Conservation (phyloP, 2,888 invertebrate species). For the Blastobasis lacticolella region DNA sequence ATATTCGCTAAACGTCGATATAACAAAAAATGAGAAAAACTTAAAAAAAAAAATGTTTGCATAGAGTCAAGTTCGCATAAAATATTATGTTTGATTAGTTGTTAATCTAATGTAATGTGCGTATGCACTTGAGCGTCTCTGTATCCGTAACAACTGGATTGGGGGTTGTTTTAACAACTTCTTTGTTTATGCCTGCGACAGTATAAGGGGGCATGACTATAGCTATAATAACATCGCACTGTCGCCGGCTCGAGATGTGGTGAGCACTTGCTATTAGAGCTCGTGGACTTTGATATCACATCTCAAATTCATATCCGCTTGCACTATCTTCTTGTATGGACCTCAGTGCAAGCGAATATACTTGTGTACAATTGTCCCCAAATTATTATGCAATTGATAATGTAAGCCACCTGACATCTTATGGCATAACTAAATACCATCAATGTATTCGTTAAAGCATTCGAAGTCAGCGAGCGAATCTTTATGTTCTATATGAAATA, state of each 20-base stretch:
- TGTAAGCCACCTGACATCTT: conserved; percentile 38
- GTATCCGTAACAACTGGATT: conserved; percentile 48
- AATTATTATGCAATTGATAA: conserved; percentile 19
- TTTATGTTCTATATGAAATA: conserved; percentile 24
- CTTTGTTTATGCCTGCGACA: conserved; percentile 16
- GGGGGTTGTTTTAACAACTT: conserved; percentile 27
- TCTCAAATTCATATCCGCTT: conserved; percentile 16
- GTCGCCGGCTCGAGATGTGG: conserved; percentile 30
- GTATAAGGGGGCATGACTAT: conserved; percentile 34
- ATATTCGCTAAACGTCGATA: conserved; percentile 57
- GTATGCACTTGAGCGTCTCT: conserved; percentile 51
- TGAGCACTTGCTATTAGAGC: neutral
- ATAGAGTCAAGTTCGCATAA: conserved; percentile 59
- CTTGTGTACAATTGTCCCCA: neutral
- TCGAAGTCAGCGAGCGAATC: conserved; percentile 19
- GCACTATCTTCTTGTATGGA: conserved; percentile 9
- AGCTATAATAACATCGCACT: conserved; percentile 19
- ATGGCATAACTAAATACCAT: conserved; percentile 24
- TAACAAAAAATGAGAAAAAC: conserved; percentile 50
- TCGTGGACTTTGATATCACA: conserved; percentile 23
- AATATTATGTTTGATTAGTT: conserved; percentile 67
- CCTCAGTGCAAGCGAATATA: neutral
- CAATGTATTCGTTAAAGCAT: too few species aligned
- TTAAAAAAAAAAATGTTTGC: conserved; percentile 45
- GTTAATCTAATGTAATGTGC: conserved; percentile 67